Evolutionary conservation across 1,140 invertebrate genomes (phyloP).

Genomic region (Papilio polyxenes): DNA sequence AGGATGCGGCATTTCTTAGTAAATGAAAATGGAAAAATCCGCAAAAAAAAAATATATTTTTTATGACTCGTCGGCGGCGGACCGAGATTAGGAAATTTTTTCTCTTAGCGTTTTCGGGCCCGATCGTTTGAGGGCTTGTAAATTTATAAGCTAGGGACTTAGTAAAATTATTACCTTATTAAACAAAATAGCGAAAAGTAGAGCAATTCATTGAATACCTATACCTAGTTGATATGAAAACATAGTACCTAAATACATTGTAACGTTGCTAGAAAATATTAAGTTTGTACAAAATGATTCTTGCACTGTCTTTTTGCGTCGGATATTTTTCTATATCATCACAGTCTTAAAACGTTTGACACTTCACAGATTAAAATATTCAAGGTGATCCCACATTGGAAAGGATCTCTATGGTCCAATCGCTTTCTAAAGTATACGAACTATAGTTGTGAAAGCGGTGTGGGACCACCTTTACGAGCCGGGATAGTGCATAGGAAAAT

Average conservation of each 20-base stretch:
- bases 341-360: slow-evolving; percentile 26
- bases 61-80: slow-evolving; percentile 61
- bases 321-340: slow-evolving; percentile 50
- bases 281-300: slow-evolving; percentile 65
- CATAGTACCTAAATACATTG: slow-evolving; percentile 66
- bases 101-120: slow-evolving; percentile 52
- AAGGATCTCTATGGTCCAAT: slow-evolving; percentile 22
- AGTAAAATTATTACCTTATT: slow-evolving; percentile 75
- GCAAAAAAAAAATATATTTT: slow-evolving; percentile 65
- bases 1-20: slow-evolving; percentile 61
- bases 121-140: slow-evolving; percentile 54
- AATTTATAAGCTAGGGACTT: slow-evolving; percentile 69
- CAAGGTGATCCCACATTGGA: slow-evolving; percentile 30
- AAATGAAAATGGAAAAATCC: slow-evolving; percentile 60
- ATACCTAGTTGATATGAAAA: slow-evolving; percentile 71
- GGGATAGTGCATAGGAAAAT: slow-evolving; percentile 70
- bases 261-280: slow-evolving; percentile 74
- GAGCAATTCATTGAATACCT: slow-evolving; percentile 74
- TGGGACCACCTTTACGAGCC: slow-evolving; percentile 46
- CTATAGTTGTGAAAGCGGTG: background rate
- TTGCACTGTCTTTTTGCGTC: slow-evolving; percentile 62
- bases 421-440: background rate
- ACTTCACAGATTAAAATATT: slow-evolving; percentile 30
- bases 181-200: slow-evolving; percentile 73
- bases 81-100: slow-evolving; percentile 66